These are phyloP conservation scores for Augiades crinisus DNA, from an alignment of 2,888 invertebrate genomes.

Conservation along the genomic window DNA sequence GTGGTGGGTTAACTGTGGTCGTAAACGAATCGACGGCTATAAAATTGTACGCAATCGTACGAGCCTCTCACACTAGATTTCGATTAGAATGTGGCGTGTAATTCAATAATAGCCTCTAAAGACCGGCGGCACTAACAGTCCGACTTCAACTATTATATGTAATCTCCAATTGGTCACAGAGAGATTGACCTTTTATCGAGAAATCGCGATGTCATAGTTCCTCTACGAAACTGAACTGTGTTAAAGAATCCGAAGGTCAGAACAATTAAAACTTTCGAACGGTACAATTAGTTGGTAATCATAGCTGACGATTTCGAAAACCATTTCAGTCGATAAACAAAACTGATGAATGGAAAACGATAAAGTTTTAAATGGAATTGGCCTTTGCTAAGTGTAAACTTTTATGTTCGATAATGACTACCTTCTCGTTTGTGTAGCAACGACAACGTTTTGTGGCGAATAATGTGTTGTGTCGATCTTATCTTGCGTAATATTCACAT, in stretches of 20 bases:
- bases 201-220: slow-evolving; percentile 43
- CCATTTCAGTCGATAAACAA: neutral
- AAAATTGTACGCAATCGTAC: slow-evolving; percentile 55
- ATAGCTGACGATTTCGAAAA: neutral
- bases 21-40: slow-evolving; percentile 54
- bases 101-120: slow-evolving; percentile 72
- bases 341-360: neutral
- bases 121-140: slow-evolving; percentile 71
- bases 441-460: neutral
- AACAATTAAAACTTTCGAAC: neutral
- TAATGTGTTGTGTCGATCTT: neutral
- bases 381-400: neutral
- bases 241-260: neutral
- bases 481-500: slow-evolving; percentile 28
- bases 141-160: slow-evolving; percentile 57
- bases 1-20: slow-evolving; percentile 46
- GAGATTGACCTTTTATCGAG: slow-evolving; percentile 58
- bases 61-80: slow-evolving; percentile 54
- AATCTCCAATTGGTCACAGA: slow-evolving; percentile 69
- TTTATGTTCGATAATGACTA: slow-evolving; percentile 1
- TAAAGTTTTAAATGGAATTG: neutral
- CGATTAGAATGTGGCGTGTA: slow-evolving; percentile 65
- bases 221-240: neutral
- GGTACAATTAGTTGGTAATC: neutral
- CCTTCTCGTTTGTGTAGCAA: neutral